These are phyloP conservation scores for Papilio helenus DNA, from an alignment of 1,140 invertebrate species.

Conservation along the genomic window DNA sequence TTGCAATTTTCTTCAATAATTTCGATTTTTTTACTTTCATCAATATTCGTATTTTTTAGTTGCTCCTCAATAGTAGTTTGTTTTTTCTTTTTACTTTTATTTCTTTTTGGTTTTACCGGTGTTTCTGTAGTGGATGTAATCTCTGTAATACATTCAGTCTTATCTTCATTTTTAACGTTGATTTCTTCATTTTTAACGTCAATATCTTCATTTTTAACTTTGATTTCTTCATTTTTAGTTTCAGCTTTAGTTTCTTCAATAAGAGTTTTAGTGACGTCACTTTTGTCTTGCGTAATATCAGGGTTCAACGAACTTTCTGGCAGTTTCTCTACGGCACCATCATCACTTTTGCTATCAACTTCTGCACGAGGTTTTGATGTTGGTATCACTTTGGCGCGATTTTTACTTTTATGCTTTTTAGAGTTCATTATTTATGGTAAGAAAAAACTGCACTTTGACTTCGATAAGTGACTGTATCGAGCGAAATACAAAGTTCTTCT, in stretches of 20 bases:
- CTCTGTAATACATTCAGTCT: background rate
- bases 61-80: constrained; percentile 34
- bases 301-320: background rate
- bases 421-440: constrained; percentile 59
- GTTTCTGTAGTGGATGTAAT: constrained; percentile 41
- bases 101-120: constrained; percentile 75
- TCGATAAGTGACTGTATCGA: constrained; percentile 41
- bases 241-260: constrained; percentile 44
- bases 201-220: too few relatives aligned
- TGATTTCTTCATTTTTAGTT: too few relatives aligned
- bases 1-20: constrained; percentile 30
- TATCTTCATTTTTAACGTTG: constrained; percentile 29
- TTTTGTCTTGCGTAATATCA: constrained; percentile 33
- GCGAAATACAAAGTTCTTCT: constrained; percentile 53
- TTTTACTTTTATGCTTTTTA: constrained; percentile 73
- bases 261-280: constrained; percentile 44
- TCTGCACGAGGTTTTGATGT: constrained; percentile 40
- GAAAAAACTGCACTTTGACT: constrained; percentile 35
- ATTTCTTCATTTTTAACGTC: background rate
- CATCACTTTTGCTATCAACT: constrained; percentile 46
- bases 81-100: constrained; percentile 72
- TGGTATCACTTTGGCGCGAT: constrained; percentile 55
- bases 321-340: constrained; percentile 49
- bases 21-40: constrained; percentile 39
- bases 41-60: constrained; percentile 42